phyloP scores from a whole-genome alignment of 2,888 invertebrate genomes.

The Nasonovia ribisnigri region DNA sequence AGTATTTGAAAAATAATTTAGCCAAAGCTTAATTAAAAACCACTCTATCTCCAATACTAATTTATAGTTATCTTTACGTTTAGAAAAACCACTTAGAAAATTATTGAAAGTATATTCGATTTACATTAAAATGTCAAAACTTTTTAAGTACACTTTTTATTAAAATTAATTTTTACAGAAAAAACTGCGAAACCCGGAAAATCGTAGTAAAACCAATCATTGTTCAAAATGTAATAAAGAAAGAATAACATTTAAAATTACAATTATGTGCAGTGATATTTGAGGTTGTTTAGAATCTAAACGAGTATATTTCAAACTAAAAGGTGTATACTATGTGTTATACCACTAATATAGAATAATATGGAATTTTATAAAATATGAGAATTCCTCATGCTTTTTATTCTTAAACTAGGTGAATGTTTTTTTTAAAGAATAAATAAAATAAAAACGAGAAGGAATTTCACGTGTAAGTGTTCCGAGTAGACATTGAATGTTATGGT shows the following conservation, averaged over 20 bases:
- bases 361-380: background rate
- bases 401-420: background rate
- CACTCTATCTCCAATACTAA: background rate
- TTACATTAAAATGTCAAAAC: background rate
- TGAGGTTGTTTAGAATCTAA: background rate
- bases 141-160: background rate
- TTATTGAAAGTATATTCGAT: background rate
- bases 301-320: background rate
- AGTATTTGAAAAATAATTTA: background rate
- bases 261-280: background rate
- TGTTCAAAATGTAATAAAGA: background rate
- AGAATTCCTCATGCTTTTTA: background rate
- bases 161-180: background rate
- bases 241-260: slow-evolving; percentile 1
- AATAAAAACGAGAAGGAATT: slow-evolving; percentile 13
- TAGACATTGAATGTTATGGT: slow-evolving; percentile 12
- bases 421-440: background rate
- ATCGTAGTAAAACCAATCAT: background rate
- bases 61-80: background rate
- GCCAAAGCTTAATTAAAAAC: background rate
- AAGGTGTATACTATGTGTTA: background rate
- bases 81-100: background rate
- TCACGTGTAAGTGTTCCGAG: background rate
- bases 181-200: background rate
- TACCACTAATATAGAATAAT: background rate